Evolutionary conservation across 2,113 vertebrate genomes (phyloP), one percentile per base, ranked within the genome.

Genomic region (Oreochromis aureus): DNA sequence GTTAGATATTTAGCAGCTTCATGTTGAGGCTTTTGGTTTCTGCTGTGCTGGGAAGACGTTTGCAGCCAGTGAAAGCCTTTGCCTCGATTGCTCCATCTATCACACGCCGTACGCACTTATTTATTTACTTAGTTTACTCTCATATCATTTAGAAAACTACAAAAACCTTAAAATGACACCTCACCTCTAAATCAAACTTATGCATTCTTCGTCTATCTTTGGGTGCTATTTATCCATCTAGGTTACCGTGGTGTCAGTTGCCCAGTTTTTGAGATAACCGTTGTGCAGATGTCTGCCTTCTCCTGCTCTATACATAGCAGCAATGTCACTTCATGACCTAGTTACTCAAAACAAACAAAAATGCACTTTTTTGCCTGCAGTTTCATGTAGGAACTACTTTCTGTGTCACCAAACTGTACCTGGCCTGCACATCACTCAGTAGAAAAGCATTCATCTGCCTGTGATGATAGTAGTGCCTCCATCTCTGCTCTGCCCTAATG

Each of bases 241-340:
- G 27, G 27, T 78, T 78, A n/a, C 46, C 7, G 16, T 51, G 27
- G 46, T n/a, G 71, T 76, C 71, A 48, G 41, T 32, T 78, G 44
- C 1, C 44, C 6, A 6, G 39, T 27, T 73, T 6, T 73, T 4
- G 69, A 73, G 39, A 18, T 46, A 3, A 24, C 36, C 12, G 4
- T 32, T 7, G 15, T 78, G 46, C 16, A 53, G 73, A 48, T 32
- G 27, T 32, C 27, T 78, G 46, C 73, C 18, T 13, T 32, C 18
- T 78, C 41, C 41, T 76, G 24, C 69, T 48, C 9, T 76, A 48
- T 48, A 76, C 69, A 76, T 76, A 76, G 71, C 24, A 76, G 71
- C 44, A 48, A 30, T 76, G 41, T 76, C 71, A 76, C 44, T 30
- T 76, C 15, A 48, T 48, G 71, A 76, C 44, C 69, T 48, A 73